phyloP scores from a whole-genome alignment of 2,113 vertebrate genomes.

The Ardeotis arabs region DNA sequence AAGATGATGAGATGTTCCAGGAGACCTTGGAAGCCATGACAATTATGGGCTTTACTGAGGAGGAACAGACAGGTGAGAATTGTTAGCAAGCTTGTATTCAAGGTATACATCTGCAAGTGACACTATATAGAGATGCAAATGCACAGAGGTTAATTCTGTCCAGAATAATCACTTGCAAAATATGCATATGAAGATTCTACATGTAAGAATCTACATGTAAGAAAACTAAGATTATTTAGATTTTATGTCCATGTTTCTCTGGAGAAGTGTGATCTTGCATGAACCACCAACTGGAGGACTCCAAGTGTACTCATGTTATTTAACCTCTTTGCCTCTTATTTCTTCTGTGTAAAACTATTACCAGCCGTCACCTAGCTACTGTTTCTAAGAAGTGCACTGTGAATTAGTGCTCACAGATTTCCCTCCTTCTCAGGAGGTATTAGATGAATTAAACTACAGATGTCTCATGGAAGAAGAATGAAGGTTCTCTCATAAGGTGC shows the following conservation, averaged over 20 bases:
- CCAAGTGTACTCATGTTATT: background rate
- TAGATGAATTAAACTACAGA: background rate
- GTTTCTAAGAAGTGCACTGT: background rate
- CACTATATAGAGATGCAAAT: background rate
- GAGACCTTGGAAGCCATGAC: conserved; percentile 95
- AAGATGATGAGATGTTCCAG: conserved; percentile 90
- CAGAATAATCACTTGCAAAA: background rate
- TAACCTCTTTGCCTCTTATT: background rate
- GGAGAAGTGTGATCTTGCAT: background rate
- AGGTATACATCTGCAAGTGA: background rate
- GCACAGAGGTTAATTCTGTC: background rate
- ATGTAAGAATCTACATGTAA: background rate
- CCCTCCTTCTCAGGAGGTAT: background rate
- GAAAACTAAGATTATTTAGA: background rate
- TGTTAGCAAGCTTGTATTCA: background rate
- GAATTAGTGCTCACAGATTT: background rate
- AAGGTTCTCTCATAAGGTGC: background rate
- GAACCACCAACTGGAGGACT: background rate
- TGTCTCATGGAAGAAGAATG: background rate
- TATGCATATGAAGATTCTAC: background rate
- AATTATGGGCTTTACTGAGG: conserved; percentile 93
- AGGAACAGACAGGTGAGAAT: conserved; percentile 84
- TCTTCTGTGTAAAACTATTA: background rate
- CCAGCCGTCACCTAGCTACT: background rate
- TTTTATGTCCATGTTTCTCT: background rate